These are phyloP conservation scores for cat (Felis catus) DNA, from an alignment of 2,113 vertebrate genomes.

Conservation along the genomic window F.catus_Fca126_mat1.0 CM031418.1:103309501-103310000, in stretches of 20 bases:
- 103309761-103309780: background rate
- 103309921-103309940: too few relatives aligned
- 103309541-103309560: background rate
- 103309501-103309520: background rate
- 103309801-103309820: slow-evolving; percentile 57
- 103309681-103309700: background rate
- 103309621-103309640: slow-evolving; percentile 33
- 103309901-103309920: too few relatives aligned
- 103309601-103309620: slow-evolving; percentile 35
- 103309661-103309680: slow-evolving; percentile 57
- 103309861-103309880: too few relatives aligned
- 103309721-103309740: slow-evolving; percentile 1
- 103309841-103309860: background rate
- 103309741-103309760: slow-evolving; percentile 46
- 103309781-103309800: background rate
- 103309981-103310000: too few relatives aligned
- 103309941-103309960: too few relatives aligned
- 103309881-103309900: too few relatives aligned
- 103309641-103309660: slow-evolving; percentile 52
- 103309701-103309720: slow-evolving; percentile 46
- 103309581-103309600: background rate
- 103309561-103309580: slow-evolving; percentile 51
- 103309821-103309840: background rate
- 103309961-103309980: too few relatives aligned
- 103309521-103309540: background rate